Evolutionary conservation across 2,113 vertebrate species (phyloP).

Genomic region (Empidonax traillii): DNA sequence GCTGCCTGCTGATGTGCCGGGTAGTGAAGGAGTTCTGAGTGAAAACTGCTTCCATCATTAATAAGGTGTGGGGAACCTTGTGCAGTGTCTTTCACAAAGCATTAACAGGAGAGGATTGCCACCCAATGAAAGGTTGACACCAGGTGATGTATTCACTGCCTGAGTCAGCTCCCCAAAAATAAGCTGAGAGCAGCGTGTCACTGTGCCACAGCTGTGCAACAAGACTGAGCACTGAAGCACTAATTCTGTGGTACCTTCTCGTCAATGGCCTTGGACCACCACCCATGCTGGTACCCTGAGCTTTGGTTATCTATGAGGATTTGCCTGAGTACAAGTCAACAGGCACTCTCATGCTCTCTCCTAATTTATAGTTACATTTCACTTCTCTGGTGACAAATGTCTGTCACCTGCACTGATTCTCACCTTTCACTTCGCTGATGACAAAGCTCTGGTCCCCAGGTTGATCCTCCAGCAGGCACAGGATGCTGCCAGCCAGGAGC

Average conservation of each 20-base stretch:
- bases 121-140: neutral
- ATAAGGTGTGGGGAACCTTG: neutral
- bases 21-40: neutral
- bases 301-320: neutral
- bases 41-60: neutral
- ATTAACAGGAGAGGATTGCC: neutral
- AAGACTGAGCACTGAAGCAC: neutral
- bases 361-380: neutral
- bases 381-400: neutral
- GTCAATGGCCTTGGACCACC: neutral
- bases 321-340: neutral
- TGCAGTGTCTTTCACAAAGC: neutral
- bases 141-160: neutral
- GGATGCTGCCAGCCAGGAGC: neutral
- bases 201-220: fast-evolving
- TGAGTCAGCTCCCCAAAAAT: neutral
- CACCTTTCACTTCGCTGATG: neutral
- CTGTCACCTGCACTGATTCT: neutral
- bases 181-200: neutral
- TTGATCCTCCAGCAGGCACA: neutral
- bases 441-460: neutral
- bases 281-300: neutral
- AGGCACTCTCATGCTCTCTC: neutral
- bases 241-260: neutral
- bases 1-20: neutral